Evolutionary conservation across 2,113 vertebrate genomes (phyloP).

Genomic region (Cavia porcellus): DNA sequence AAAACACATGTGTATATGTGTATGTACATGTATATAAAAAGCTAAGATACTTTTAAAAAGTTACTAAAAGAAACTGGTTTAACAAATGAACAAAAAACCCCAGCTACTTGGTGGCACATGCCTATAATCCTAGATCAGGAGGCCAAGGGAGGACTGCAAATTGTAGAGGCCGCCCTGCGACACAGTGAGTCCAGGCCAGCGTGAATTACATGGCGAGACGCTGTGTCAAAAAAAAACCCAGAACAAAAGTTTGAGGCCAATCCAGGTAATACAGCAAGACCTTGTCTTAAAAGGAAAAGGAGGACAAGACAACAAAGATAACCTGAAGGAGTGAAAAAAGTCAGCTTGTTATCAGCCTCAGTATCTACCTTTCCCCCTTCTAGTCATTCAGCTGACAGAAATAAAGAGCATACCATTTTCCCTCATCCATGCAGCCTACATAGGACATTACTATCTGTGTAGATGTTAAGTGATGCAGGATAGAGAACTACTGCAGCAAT

Average conservation of each 20-base stretch:
- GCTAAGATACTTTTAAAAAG: background rate
- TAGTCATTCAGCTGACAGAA: background rate
- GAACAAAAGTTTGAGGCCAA: background rate
- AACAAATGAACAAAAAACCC: background rate
- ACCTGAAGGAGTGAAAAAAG: background rate
- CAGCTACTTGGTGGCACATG: background rate
- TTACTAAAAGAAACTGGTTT: background rate
- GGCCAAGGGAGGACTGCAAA: background rate
- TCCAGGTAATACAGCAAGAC: background rate
- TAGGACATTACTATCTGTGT: background rate
- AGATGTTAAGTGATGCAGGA: background rate
- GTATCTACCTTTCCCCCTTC: background rate
- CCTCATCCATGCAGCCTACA: background rate
- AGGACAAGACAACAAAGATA: background rate
- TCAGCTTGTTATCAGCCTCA: background rate
- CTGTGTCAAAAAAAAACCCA: background rate
- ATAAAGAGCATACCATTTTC: background rate
- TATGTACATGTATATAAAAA: no score
- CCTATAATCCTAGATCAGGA: background rate
- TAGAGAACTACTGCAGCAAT: background rate
- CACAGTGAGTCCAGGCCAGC: background rate
- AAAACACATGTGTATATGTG: no score
- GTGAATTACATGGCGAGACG: background rate
- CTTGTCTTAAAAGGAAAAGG: background rate
- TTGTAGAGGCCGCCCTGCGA: background rate